Evolutionary conservation across 2,888 invertebrate species (phyloP), one percentile per base, ranked within the genome.

Genomic region (Cotesia congregata): DNA sequence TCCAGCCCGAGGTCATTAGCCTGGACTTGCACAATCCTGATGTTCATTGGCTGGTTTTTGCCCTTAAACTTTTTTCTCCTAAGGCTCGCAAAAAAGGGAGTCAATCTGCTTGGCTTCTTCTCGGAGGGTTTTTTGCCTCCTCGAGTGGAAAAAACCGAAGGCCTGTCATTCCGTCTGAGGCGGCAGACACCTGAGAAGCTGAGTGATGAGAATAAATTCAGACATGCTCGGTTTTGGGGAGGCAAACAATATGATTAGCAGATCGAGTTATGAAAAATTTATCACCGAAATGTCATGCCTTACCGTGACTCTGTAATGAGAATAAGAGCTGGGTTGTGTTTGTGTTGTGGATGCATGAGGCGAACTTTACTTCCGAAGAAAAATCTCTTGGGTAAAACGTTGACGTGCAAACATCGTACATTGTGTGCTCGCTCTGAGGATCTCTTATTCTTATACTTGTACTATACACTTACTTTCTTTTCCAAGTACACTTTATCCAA

Each of bases 321-420:
- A 41, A 20, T 41, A 6, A 41, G 50, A 30, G 30, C 30, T 30
- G 30, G 30, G 3, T 30, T 30, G 30, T 30, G 30, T 30, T 30
- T 30, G 30, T 30, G 30, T 30, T 30, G 30, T 0, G 30, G 30
- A 30, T 30, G 30, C 30, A 30, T 4, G 4, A 30, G 30, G 30
- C 30, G 30, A 30, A 30, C 30, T 30, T 30, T 30, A 30, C 30
- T 30, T 30, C 30, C 30, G 50, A 50, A 50, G 50, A 50, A 50
- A 50, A 50, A 70, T 70, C 60, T 70, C 70, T 70, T 59, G 60
- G 17, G 30, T 20, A 30, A 20, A 59, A 9, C 60, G 70, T 70
- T 70, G 70, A 60, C 70, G 41, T n/a, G 70, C 17, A 70, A 70
- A 70, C 60, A 70, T 70, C 50, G 59, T 60, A 50, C 3, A 20